Evolutionary conservation across 2,888 invertebrate genomes (phyloP), one percentile per base, ranked within the genome.

Genomic region (Phania funesta): DNA sequence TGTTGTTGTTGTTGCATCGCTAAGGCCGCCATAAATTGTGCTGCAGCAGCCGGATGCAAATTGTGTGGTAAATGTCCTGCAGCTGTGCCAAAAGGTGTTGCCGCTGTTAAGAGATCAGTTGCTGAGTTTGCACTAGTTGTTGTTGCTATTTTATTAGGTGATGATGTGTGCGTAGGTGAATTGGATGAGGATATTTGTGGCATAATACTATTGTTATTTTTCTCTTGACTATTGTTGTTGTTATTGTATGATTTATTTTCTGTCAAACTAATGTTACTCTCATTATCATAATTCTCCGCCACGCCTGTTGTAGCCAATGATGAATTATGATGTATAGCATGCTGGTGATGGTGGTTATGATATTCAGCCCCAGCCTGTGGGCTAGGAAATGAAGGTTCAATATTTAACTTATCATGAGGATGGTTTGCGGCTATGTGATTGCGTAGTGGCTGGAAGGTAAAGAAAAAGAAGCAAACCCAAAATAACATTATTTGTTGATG

Each of bases 361-460:
- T 83, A 80, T 29, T 29, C 68, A 11, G 46, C 26, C 32, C 60
- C 71, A 77, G 73, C 74, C 29, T 70, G 71, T 48, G 79, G 74
- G 58, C 76, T 82, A 16, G 78, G 82, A 82, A 70, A 82, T 64
- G 82, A 82, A 8, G 82, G 78, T 80, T 89, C 89, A 67, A 87
- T 89, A 80, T 88, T 88, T 68, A 89, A 86, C 82, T 90, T 90
- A 67, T 91, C 90, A 35, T 89, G 88, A 74, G 89, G 88, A 88
- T 92, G 92, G 77, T 90, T 90, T 35, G 86, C 86, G 84, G 91
- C 91, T 82, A 92, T 89, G 86, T 92, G 92, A 83, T 91, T 92
- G 80, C 91, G 91, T 56, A 92, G 89, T 8, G 91, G 90, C 89
- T 91, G 65, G 1, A 54, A 48, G 46, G 3, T 20, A 2, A 26